These are phyloP conservation scores for Stomatorhinus walkeri DNA, from an alignment of 2,797 vertebrate genomes.

Conservation along the genomic window DNA sequence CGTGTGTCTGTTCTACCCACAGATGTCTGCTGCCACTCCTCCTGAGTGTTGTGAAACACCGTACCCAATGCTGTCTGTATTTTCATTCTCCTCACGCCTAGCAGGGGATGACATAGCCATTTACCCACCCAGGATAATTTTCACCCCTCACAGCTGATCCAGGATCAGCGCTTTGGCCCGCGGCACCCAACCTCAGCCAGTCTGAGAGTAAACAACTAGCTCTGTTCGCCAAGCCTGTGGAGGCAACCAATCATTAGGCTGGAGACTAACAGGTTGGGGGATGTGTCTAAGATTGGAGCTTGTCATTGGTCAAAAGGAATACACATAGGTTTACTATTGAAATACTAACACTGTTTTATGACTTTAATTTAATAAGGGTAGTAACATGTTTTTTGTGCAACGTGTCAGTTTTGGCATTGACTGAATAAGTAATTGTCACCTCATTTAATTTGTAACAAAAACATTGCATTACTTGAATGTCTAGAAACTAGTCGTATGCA, in stretches of 20 bases:
- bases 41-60: constrained; percentile 38
- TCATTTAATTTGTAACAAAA: background rate
- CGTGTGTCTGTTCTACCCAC: background rate
- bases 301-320: constrained; percentile 43
- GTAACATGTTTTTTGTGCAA: background rate
- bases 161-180: constrained; percentile 7
- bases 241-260: constrained; percentile 38
- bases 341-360: background rate
- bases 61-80: background rate
- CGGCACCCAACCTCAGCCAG: background rate
- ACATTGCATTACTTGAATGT: background rate
- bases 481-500: background rate
- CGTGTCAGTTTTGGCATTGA: background rate
- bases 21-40: background rate
- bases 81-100: constrained; percentile 29
- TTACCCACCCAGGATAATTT: constrained; percentile 28
- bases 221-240: background rate
- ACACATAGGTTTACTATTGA: background rate
- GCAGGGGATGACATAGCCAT: constrained; percentile 49
- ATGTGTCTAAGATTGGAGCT: constrained; percentile 30
- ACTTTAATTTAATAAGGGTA: constrained; percentile 16
- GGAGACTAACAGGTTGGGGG: constrained; percentile 19
- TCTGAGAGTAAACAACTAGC: background rate
- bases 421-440: background rate
- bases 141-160: constrained; percentile 14